A percentile compares a stretch with the other conserved stretches of the same genome.
phyloP scores from a whole-genome alignment of 30 jellyfish, hydroid and myxozoan genomes.

The Morbakka virulenta region DNA sequence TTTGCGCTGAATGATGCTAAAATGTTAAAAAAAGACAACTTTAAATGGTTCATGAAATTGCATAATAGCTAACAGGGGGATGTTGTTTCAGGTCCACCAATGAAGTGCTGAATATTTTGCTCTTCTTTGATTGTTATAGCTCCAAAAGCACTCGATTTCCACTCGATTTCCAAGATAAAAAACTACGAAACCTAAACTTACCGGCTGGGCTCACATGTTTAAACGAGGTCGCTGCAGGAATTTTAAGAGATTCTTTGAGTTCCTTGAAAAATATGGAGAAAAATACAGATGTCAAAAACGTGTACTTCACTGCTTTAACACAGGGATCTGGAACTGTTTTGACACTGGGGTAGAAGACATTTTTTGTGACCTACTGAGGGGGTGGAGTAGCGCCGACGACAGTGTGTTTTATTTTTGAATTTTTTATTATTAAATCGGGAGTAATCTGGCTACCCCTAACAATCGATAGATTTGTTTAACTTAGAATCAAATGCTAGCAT shows the following conservation, averaged over 20 bases:
- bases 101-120: background rate
- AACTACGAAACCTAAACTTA: no score
- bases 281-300: background rate
- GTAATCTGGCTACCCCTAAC: no score
- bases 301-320: no score
- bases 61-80: background rate
- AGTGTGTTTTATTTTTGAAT: no score
- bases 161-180: background rate
- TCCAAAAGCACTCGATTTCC: background rate
- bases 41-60: background rate
- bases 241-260: constrained; percentile 45
- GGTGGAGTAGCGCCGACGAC: no score
- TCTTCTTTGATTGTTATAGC: background rate
- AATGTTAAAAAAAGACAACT: background rate
- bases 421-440: no score
- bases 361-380: no score
- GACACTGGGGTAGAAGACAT: no score
- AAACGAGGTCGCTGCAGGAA: constrained; percentile 93
- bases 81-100: background rate
- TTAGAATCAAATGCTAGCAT: no score
- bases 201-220: constrained; percentile 99
- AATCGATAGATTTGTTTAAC: no score
- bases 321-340: no score
- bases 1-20: background rate
- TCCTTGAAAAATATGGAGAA: constrained; percentile 21